Base-by-base conservation (phyloP, 2,113 vertebrate genomes). In the Myocastor coypus region DNA sequence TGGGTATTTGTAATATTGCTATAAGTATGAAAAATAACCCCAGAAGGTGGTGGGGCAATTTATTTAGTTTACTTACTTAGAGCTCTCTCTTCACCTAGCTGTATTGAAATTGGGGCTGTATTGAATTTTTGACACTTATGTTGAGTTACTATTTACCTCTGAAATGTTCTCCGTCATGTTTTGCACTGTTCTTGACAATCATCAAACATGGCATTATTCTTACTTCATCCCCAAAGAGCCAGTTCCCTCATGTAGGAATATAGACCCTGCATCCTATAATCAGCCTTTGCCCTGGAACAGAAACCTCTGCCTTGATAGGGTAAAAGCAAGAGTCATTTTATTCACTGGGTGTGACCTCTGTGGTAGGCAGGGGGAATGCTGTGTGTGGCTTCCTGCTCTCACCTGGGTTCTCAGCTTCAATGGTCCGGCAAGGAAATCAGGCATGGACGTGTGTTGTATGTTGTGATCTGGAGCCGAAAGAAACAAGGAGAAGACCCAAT, bases 41-140 rank as follows among this genome's bases (percentile, higher is more conserved):
- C 1, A 55, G 26, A 4, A 34, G 16, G 7, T 20, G 42, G 13
- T n/a, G 1, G 10, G 24, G 4, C 3, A 40, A 28, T 22, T 32
- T 59, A 14, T 69, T 83, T 61, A 57, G 24, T 83, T 83, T 13
- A 16, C 1, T 57, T 55, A 4, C 10, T 34, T 34, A 52, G 30
- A 3, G 77, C 16, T 28, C 13, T 28, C 40, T 77, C 22, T 77
- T 28, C 5, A 28, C 73, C 4, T 42, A 40, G n/a, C 69, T 22
- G 20, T 24, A 46, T 46, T 77, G 40, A 46, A 77, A 28, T 42
- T 46, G 24, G 13, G 11, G 22, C 46, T 78, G 75, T 10, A 55
- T 13, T 55, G 52, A 55, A 14, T 17, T 57, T 57, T 57, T 57
- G 55, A 9, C 46, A 78, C 17, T 52, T 34, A 28, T 17, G 13